phyloP scores from a whole-genome alignment of 2,888 invertebrate genomes.

The Biston betularia region DNA sequence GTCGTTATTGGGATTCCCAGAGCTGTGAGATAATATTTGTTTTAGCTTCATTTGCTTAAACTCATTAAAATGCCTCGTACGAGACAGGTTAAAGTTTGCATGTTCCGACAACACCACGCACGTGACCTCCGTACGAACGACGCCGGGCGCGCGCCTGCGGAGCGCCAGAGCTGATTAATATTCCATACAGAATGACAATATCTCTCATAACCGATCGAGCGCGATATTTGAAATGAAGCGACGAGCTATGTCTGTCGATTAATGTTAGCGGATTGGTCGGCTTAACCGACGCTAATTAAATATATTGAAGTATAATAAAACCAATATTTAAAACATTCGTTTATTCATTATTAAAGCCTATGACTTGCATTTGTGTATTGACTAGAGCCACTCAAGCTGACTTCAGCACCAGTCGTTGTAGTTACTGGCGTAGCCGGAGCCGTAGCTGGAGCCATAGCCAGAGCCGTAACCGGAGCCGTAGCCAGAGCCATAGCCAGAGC shows the following conservation, averaged over 20 bases:
- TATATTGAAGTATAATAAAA: background rate
- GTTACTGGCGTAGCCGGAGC: slow-evolving; percentile 32
- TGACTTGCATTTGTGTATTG: slow-evolving; percentile 14
- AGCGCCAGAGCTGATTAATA: background rate
- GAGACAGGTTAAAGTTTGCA: slow-evolving; percentile 1
- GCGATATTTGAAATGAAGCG: slow-evolving; percentile 6
- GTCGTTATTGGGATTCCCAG: slow-evolving; percentile 23
- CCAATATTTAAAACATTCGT: background rate
- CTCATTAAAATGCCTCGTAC: slow-evolving; percentile 23
- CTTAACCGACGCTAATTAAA: background rate
- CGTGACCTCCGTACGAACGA: slow-evolving; percentile 25
- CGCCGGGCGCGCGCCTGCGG: slow-evolving; percentile 11
- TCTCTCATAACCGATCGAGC: background rate
- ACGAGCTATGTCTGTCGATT: slow-evolving; percentile 7
- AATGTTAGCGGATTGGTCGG: background rate
- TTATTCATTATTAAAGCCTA: slow-evolving; percentile 32
- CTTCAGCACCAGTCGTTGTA: slow-evolving; percentile 47
- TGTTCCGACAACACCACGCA: background rate
- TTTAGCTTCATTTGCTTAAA: slow-evolving; percentile 12
- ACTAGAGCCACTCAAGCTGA: slow-evolving; percentile 23
- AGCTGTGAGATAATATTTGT: slow-evolving; percentile 28
- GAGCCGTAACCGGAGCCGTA: slow-evolving; percentile 41
- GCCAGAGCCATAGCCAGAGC: background rate
- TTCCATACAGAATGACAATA: background rate
- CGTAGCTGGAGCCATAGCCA: slow-evolving; percentile 21